Evolutionary conservation across 2,113 vertebrate genomes (phyloP).

Genomic region (Chaenogobius annularis): DNA sequence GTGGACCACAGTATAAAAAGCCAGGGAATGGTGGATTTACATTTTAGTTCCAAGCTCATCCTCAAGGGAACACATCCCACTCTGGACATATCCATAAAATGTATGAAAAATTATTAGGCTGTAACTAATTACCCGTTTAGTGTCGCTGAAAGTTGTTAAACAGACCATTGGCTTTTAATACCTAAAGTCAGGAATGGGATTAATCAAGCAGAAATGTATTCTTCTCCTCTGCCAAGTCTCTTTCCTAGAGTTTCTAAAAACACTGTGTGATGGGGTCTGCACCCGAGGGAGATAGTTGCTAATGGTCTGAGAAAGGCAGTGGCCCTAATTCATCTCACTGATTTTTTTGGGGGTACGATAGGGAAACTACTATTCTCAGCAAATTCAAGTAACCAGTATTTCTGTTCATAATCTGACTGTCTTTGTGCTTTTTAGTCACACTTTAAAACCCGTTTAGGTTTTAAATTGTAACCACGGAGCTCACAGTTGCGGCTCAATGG

Average conservation of each 20-base stretch:
- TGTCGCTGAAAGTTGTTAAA: constrained; percentile 80
- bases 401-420: neutral
- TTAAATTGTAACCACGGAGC: neutral
- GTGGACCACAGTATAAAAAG: constrained; percentile 9
- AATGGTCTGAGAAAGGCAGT: constrained; percentile 67
- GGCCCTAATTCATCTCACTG: constrained; percentile 48
- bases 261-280: constrained; percentile 59
- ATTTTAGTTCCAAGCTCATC: constrained; percentile 47
- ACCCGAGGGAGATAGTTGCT: constrained; percentile 64
- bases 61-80: constrained; percentile 51
- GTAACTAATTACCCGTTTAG: constrained; percentile 82
- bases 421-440: neutral
- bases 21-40: constrained; percentile 16
- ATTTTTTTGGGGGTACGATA: constrained; percentile 30
- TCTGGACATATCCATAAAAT: constrained; percentile 75
- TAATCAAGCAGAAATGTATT: constrained; percentile 83
- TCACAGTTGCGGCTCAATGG: neutral
- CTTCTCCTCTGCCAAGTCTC: constrained; percentile 73
- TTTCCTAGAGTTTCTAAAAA: constrained; percentile 67
- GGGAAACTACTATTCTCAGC: neutral
- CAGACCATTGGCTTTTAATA: constrained; percentile 83
- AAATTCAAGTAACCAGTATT: neutral
- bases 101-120: constrained; percentile 79
- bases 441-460: too few relatives aligned
- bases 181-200: constrained; percentile 78